Evolutionary conservation across 1,140 invertebrate genomes (phyloP).

Genomic region (Drosophila bocki): DNA sequence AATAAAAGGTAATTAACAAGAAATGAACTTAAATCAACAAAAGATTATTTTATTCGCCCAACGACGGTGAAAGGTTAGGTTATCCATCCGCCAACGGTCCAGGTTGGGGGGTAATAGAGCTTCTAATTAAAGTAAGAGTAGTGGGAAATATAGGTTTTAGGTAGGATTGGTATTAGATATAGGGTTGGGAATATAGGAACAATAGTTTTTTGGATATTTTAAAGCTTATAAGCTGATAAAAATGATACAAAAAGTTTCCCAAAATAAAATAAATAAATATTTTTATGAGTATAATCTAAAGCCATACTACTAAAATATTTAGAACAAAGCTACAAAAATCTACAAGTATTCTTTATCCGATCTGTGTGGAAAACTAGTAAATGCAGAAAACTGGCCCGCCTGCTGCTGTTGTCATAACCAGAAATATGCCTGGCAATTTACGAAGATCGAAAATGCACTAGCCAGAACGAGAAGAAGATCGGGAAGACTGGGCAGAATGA

Average conservation of each 20-base stretch:
- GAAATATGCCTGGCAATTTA: constrained; percentile 17
- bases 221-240: no score
- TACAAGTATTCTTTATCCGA: neutral
- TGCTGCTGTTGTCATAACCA: constrained; percentile 32
- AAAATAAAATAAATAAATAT: no score
- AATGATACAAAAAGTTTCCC: no score
- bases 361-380: constrained; percentile 33
- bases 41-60: constrained; percentile 42
- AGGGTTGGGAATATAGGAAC: no score
- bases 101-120: neutral
- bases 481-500: neutral
- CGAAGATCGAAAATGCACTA: constrained; percentile 28
- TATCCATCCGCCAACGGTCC: neutral
- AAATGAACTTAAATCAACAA: constrained; percentile 62
- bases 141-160: neutral
- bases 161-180: no score
- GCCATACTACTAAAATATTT: constrained; percentile 54
- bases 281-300: constrained; percentile 3
- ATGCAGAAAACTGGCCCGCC: constrained; percentile 38
- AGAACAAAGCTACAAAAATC: constrained; percentile 43
- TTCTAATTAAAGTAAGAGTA: neutral
- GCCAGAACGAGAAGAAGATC: constrained; percentile 13
- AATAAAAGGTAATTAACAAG: constrained; percentile 73
- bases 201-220: no score
- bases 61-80: constrained; percentile 62